Conservation (phyloP, 2,797 vertebrate species). For the Macrochelys suwanniensis region DNA sequence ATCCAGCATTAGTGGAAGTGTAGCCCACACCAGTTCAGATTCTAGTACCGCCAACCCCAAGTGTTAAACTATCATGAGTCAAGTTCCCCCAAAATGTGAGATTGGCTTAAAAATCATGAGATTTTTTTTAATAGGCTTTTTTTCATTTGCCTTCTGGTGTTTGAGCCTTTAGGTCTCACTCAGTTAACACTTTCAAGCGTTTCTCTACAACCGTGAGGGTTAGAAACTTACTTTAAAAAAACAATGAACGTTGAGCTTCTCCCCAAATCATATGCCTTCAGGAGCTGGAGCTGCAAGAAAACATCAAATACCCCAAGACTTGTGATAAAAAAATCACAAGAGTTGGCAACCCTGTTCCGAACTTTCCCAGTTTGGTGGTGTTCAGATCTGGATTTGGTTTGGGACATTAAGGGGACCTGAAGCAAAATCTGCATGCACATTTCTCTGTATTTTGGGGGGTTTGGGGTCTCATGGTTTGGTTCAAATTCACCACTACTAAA, state of each 20-base stretch:
- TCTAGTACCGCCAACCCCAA: not conserved
- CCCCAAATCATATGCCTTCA: not conserved
- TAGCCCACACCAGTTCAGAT: not conserved
- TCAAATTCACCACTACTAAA: not conserved
- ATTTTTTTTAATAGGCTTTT: not conserved
- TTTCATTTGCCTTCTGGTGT: not conserved
- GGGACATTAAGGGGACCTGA: fast-evolving
- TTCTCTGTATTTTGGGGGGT: not conserved
- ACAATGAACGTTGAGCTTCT: not conserved
- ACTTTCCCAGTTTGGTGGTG: not conserved
- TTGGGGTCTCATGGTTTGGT: not conserved
- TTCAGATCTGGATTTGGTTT: fast-evolving
- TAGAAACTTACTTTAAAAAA: not conserved
- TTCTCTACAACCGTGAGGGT: fast-evolving
- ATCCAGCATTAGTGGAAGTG: not conserved
- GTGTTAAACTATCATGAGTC: too few species aligned
- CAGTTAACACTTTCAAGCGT: not conserved
- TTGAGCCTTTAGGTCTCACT: not conserved
- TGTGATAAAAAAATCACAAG: not conserved
- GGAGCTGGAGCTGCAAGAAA: not conserved
- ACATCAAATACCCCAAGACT: not conserved
- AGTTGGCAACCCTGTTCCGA: not conserved
- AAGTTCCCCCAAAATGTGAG: not conserved
- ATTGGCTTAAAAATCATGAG: not conserved
- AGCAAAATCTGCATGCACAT: not conserved